These are phyloP conservation scores for Hiodon alosoides DNA, from an alignment of 2,113 vertebrate species.

Conservation along the genomic window DNA sequence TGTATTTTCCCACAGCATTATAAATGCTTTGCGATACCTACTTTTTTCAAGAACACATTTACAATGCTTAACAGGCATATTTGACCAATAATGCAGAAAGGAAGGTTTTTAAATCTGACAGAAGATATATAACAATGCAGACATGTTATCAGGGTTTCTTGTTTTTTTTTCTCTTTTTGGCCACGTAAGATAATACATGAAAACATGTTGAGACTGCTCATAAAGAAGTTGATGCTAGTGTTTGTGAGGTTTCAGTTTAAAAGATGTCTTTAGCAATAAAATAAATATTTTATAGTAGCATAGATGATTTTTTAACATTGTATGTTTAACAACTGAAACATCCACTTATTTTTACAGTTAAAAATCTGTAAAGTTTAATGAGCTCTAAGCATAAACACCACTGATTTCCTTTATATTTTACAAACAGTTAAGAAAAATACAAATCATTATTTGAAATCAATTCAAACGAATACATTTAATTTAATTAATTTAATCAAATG, in stretches of 20 bases:
- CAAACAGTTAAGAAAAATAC: slow-evolving; percentile 58
- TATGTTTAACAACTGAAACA: slow-evolving; percentile 37
- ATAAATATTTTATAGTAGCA: background rate
- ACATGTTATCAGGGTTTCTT: background rate
- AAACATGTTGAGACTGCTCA: no score
- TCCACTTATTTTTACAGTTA: background rate
- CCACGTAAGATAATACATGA: background rate
- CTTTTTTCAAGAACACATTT: no score
- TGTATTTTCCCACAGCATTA: no score
- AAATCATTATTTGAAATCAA: slow-evolving; percentile 51
- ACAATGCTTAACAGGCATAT: no score
- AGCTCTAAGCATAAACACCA: slow-evolving; percentile 52
- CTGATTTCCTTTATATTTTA: slow-evolving; percentile 53
- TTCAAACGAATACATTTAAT: slow-evolving; percentile 50
- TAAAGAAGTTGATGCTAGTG: background rate
- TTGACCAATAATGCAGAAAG: no score
- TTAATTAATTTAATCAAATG: no score
- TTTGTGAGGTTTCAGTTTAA: background rate
- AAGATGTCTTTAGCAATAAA: background rate
- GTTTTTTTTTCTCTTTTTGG: background rate
- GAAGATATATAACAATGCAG: slow-evolving; percentile 1
- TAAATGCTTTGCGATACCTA: no score
- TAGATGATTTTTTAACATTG: slow-evolving; percentile 28
- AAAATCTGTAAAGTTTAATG: slow-evolving; percentile 6
- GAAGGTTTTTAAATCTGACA: background rate